Evolutionary conservation across 2,888 invertebrate genomes (phyloP).

Genomic region (Cheilosia vernalis): DNA sequence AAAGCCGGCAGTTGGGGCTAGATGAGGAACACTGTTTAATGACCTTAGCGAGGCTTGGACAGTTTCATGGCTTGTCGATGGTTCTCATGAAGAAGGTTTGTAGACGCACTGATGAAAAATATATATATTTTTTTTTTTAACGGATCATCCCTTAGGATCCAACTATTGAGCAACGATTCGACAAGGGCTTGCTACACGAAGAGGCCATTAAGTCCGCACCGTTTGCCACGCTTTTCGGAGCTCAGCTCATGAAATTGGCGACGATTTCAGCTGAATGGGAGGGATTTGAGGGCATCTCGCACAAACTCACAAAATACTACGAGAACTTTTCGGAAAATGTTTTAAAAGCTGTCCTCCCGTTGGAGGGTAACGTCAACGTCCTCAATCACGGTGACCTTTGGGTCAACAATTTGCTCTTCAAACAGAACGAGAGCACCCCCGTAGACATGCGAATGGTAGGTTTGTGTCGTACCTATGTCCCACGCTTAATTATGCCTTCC

Average conservation of each 20-base stretch:
- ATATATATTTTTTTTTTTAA: neutral
- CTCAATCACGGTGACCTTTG: slow-evolving; percentile 85
- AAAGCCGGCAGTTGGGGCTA: slow-evolving; percentile 84
- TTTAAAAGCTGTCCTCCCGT: slow-evolving; percentile 78
- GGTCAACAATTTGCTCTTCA: slow-evolving; percentile 85
- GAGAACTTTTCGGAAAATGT: slow-evolving; percentile 80
- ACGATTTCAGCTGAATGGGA: slow-evolving; percentile 77
- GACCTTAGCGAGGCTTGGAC: slow-evolving; percentile 84
- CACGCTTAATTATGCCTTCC: slow-evolving; percentile 9
- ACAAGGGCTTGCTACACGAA: slow-evolving; percentile 79
- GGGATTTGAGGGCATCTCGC: slow-evolving; percentile 77
- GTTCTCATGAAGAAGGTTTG: slow-evolving; percentile 84
- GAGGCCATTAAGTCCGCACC: slow-evolving; percentile 80
- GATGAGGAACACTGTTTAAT: slow-evolving; percentile 84
- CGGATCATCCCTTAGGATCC: slow-evolving; percentile 12
- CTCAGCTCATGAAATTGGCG: slow-evolving; percentile 80
- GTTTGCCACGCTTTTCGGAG: slow-evolving; percentile 80
- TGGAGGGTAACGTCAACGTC: slow-evolving; percentile 80
- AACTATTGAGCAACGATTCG: slow-evolving; percentile 75
- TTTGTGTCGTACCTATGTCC: neutral
- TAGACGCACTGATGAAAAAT: neutral
- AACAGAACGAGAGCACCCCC: slow-evolving; percentile 76
- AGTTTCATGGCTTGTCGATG: slow-evolving; percentile 85
- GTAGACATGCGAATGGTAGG: slow-evolving; percentile 82
- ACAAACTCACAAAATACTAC: slow-evolving; percentile 79